phyloP scores from a whole-genome alignment of 2,797 vertebrate genomes.

The Myotis planiceps region DNA sequence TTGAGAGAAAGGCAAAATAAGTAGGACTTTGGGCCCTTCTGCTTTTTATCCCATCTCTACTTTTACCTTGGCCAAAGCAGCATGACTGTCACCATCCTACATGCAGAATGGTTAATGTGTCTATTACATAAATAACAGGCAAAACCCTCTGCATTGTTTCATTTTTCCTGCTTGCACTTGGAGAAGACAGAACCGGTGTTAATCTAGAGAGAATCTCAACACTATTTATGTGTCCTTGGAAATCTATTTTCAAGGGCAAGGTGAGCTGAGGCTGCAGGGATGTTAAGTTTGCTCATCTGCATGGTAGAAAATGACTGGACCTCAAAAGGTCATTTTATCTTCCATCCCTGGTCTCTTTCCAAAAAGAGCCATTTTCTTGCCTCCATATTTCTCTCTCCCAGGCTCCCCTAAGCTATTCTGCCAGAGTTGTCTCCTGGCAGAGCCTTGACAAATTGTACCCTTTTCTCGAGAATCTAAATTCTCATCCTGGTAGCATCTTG shows the following conservation, averaged over 20 bases:
- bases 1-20: neutral
- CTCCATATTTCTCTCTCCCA: neutral
- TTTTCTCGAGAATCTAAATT: conserved; percentile 26
- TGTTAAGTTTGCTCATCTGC: neutral
- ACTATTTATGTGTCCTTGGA: neutral
- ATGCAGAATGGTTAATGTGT: neutral
- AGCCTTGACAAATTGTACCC: conserved; percentile 1
- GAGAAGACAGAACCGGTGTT: neutral
- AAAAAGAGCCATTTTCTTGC: neutral
- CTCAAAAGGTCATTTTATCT: neutral
- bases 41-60: neutral
- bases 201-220: neutral
- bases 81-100: neutral
- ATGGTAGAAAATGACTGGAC: neutral
- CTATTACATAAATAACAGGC: neutral
- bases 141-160: neutral
- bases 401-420: neutral
- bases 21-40: neutral
- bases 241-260: neutral
- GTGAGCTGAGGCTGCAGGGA: neutral
- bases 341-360: neutral
- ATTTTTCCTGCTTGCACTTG: neutral
- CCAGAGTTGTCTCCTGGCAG: neutral
- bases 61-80: neutral
- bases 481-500: conserved; percentile 31